Evolutionary conservation across 1,140 invertebrate species (phyloP), one percentile per base, ranked within the genome.

Genomic region (Muscidifurax raptorellus): DNA sequence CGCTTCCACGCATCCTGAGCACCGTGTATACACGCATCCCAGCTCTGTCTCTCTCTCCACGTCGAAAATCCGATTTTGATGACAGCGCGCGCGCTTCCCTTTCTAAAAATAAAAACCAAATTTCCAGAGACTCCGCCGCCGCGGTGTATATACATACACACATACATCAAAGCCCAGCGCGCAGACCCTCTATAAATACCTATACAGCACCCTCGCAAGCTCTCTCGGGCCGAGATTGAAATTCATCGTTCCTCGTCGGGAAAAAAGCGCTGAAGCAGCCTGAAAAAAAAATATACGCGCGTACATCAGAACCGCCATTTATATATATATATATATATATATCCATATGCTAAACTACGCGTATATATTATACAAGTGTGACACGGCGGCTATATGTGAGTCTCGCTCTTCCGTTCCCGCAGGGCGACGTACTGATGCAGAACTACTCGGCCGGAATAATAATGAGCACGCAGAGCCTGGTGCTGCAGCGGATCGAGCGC

Each of bases 361-460:
- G n/a, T n/a, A 59, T 59, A 18, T 59, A 7, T 59, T n/a, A 18
- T 59, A 59, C 52, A 59, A 7, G 52, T 59, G 52, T n/a, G 22
- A 59, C 52, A n/a, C 6, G 6, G 52, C 18, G 18, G 52, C 52
- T 59, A 59, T 59, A 59, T 59, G n/a, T n/a, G 22, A 5, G 32
- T 10, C 32, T 30, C 32, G 36, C 13, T 40, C 13, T 40, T 25
- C 28, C n/a, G 13, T 28, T 52, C 40, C 88, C 93, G n/a, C 91
- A 98, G 97, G 96, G 96, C n/a, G 94, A 94, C 72, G 91, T 95
- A 82, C 95, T 98, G 79, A 95, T 95, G 81, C 97, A 97, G 92
- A 97, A 97, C 91, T 94, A 97, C 89, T 96, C 96, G n/a, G 95
- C 95, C 15, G 96, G 97, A 69, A 94, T 98, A 80, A 97, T 98